Percentiles rank a stretch among this genome's conserved stretches.
Evolutionary conservation across 2,113 vertebrate species (phyloP).

Genomic region (Tetraodon nigroviridis): DNA sequence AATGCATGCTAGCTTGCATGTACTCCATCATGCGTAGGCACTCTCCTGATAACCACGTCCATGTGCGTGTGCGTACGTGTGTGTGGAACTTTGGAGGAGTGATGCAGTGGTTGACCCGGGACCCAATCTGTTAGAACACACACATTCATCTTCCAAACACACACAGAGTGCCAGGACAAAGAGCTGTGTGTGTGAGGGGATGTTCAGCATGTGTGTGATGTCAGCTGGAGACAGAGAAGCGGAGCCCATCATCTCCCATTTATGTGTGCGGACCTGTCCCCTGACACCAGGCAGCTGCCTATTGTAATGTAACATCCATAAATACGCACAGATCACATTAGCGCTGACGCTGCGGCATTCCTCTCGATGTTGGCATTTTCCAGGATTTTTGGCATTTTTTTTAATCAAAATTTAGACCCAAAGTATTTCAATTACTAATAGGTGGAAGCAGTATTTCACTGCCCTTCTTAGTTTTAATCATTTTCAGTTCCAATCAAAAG

Average conservation of each 20-base stretch:
- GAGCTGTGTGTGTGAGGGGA: slow-evolving; percentile 64
- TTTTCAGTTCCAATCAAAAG: no score
- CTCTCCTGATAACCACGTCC: slow-evolving; percentile 30
- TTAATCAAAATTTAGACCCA: not conserved
- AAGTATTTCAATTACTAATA: no score
- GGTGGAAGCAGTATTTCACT: no score
- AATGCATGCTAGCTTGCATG: slow-evolving; percentile 29
- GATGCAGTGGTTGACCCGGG: slow-evolving; percentile 69
- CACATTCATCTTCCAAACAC: slow-evolving; percentile 68
- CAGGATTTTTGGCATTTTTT: not conserved
- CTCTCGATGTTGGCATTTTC: not conserved
- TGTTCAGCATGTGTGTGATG: slow-evolving; percentile 71
- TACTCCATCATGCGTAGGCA: slow-evolving; percentile 44
- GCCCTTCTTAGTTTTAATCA: no score
- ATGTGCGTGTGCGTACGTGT: slow-evolving; percentile 14
- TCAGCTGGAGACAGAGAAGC: slow-evolving; percentile 69
- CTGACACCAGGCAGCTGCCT: slow-evolving; percentile 52
- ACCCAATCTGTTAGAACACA: slow-evolving; percentile 63
- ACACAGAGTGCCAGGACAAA: slow-evolving; percentile 63
- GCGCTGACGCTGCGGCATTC: not conserved
- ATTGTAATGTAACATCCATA: slow-evolving; percentile 9
- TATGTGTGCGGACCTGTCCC: slow-evolving; percentile 60
- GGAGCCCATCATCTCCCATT: slow-evolving; percentile 66
- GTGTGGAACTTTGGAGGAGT: slow-evolving; percentile 56
- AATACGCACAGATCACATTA: slow-evolving; percentile 1